Conservation (phyloP, 2,113 vertebrate species). For the Erinaceus europaeus region DNA sequence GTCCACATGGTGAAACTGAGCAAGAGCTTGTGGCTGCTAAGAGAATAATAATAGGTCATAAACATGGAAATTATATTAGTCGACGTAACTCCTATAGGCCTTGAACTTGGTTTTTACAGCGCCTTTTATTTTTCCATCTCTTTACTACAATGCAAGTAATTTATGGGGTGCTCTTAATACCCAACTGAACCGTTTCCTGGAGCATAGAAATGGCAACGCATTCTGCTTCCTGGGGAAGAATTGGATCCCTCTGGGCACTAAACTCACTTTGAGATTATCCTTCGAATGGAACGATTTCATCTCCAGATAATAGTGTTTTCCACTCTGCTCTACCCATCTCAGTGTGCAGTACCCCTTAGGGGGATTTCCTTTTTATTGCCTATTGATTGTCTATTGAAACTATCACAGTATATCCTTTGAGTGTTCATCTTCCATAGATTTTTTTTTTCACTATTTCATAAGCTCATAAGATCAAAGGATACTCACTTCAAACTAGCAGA, state of each 20-base stretch:
- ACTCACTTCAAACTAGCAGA: background rate
- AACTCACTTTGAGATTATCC: background rate
- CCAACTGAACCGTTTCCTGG: background rate
- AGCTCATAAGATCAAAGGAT: background rate
- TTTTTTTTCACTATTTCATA: background rate
- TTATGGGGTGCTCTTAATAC: background rate
- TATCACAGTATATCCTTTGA: background rate
- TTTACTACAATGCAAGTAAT: background rate
- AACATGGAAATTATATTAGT: slow-evolving; percentile 18
- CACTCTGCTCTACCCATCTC: background rate
- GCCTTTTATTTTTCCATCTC: slow-evolving; percentile 33
- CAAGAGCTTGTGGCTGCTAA: background rate
- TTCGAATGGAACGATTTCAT: background rate
- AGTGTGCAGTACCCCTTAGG: background rate
- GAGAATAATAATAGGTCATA: slow-evolving; percentile 33
- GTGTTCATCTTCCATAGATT: background rate
- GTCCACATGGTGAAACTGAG: slow-evolving; percentile 39
- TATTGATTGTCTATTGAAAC: slow-evolving; percentile 33
- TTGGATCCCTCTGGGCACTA: background rate
- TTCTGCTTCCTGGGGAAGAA: background rate
- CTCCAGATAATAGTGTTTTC: background rate
- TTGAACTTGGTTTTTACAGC: background rate
- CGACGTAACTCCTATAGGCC: slow-evolving; percentile 6
- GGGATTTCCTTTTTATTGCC: slow-evolving; percentile 31
- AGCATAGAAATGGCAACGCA: background rate